Percentiles rank a stretch among this genome's conserved stretches.
Conservation (phyloP, 2,113 vertebrate species). For the Bujurquina vittata region DNA sequence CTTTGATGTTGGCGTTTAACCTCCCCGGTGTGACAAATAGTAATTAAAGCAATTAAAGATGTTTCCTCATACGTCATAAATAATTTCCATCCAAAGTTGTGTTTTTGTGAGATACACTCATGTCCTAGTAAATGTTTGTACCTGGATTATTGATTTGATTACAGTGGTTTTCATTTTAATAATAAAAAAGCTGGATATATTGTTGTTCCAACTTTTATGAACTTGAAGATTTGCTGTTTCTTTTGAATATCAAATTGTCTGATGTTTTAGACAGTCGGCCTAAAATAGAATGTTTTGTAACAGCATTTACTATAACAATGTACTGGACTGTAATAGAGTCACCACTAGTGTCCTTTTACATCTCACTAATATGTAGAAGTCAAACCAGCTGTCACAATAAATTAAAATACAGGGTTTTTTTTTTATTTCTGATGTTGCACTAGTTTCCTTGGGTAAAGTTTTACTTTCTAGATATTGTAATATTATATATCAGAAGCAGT, state of each 20-base stretch:
- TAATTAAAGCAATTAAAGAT: not conserved
- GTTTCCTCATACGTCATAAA: rapidly evolving
- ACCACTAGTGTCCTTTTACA: rapidly evolving
- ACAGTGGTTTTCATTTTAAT: not conserved
- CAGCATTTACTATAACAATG: not conserved
- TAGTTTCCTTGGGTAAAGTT: not conserved
- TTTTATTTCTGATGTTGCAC: not conserved
- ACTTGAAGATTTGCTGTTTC: not conserved
- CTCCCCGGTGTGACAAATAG: rapidly evolving
- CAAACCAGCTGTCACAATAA: rapidly evolving
- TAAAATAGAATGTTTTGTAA: not conserved
- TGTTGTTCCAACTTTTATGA: not conserved
- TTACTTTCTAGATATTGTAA: not conserved
- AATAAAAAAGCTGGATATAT: not conserved
- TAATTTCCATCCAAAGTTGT: not conserved
- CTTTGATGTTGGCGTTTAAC: not conserved
- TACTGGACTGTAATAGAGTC: not conserved
- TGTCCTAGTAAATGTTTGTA: not conserved
- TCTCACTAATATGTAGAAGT: not conserved
- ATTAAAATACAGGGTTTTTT: not conserved
- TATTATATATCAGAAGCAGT: not conserved
- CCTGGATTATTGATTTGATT: not conserved
- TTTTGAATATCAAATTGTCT: not conserved
- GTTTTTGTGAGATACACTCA: not conserved
- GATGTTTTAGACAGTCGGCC: not conserved